Evolutionary conservation across 2,888 invertebrate species (phyloP).

Genomic region (Acrocyrtus sp.): DNA sequence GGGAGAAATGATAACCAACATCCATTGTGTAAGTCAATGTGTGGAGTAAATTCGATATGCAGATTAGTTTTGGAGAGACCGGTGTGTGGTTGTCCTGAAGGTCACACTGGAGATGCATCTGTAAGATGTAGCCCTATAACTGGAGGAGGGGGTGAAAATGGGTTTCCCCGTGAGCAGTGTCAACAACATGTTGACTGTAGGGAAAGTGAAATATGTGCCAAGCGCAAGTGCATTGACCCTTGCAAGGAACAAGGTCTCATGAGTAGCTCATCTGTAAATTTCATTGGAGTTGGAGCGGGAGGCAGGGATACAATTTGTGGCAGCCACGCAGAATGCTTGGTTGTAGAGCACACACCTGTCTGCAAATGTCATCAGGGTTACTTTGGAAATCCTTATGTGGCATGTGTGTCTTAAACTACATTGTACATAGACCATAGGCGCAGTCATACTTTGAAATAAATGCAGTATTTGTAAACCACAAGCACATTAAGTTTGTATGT

Average conservation of each 20-base stretch:
- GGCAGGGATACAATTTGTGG: conserved; percentile 49
- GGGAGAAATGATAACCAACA: conserved; percentile 18
- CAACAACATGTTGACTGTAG: conserved; percentile 57
- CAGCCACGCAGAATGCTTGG: conserved; percentile 54
- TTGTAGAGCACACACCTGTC: conserved; percentile 57
- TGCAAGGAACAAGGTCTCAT: conserved; percentile 41
- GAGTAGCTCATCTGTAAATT: conserved; percentile 2
- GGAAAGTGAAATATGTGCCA: conserved; percentile 53
- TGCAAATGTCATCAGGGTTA: conserved; percentile 53
- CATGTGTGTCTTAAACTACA: conserved; percentile 18
- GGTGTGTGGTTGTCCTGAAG: conserved; percentile 59
- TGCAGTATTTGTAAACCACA: no score
- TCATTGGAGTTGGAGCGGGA: neutral
- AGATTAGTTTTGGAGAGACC: conserved; percentile 47
- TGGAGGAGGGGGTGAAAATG: conserved; percentile 6
- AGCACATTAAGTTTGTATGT: no score
- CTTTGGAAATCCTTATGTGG: conserved; percentile 59
- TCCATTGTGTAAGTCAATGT: conserved; percentile 51
- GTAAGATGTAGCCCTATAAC: conserved; percentile 49
- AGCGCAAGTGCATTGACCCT: conserved; percentile 56
- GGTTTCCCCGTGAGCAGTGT: conserved; percentile 39
- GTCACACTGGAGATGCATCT: conserved; percentile 57
- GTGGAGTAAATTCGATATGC: conserved; percentile 60
- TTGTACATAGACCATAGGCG: no score
- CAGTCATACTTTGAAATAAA: no score